phyloP scores from a whole-genome alignment of 2,888 invertebrate species.

The Gymnoscelis rufifasciata region DNA sequence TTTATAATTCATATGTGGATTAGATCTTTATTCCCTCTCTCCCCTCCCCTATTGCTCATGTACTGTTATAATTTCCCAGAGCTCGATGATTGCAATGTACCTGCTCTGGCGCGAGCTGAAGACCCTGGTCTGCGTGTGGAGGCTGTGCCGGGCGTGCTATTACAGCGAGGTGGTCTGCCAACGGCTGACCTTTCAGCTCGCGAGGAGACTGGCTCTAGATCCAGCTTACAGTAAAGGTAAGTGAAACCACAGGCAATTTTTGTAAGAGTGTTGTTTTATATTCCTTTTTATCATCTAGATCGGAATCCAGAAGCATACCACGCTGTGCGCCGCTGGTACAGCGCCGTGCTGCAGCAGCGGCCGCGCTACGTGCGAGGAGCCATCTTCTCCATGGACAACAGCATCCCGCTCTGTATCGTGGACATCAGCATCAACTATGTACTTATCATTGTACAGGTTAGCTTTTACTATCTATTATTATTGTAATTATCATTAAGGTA shows the following conservation, averaged over 20 bases:
- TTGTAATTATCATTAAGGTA: no score
- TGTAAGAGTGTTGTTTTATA: neutral
- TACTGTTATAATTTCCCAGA: no score
- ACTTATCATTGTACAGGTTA: conserved; percentile 58
- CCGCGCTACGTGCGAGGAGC: conserved; percentile 46
- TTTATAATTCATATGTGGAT: no score
- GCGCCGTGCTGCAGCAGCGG: conserved; percentile 29
- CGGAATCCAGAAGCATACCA: conserved; percentile 29
- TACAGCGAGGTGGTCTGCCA: conserved; percentile 38
- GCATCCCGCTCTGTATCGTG: conserved; percentile 43
- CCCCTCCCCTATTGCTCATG: no score
- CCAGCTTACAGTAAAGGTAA: conserved; percentile 33
- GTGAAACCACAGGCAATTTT: no score
- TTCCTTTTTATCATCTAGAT: conserved; percentile 24
- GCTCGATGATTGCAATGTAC: conserved; percentile 26
- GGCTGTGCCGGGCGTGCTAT: conserved; percentile 40
- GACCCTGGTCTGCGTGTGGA: conserved; percentile 43
- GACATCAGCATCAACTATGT: conserved; percentile 57
- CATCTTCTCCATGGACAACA: conserved; percentile 40
- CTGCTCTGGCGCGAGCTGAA: conserved; percentile 48
- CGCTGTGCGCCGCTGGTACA: conserved; percentile 39
- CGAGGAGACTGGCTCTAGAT: conserved; percentile 38
- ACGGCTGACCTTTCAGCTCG: conserved; percentile 35
- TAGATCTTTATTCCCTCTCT: no score
- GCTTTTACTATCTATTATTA: neutral